Conservation (phyloP, 2,113 vertebrate species). For the Setophaga kirtlandii region DNA sequence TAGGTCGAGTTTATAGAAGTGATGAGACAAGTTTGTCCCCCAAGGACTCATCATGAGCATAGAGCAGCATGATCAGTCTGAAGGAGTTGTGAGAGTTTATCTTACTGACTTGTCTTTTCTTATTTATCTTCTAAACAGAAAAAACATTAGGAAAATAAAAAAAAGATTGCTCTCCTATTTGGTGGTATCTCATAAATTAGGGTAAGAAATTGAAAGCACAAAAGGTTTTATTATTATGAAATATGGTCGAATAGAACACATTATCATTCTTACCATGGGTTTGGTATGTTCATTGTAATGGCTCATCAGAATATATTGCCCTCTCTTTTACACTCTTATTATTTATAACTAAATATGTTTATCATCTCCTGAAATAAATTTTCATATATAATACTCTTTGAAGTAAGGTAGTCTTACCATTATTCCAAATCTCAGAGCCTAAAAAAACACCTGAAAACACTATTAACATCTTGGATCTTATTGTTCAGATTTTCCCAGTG, state of each 20-base stretch:
- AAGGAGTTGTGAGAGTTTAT: not conserved
- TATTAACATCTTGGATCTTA: not conserved
- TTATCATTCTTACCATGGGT: not conserved
- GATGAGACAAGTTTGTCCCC: not conserved
- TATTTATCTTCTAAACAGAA: not conserved
- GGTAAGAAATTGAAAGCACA: not conserved
- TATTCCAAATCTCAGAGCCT: not conserved
- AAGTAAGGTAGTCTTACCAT: not conserved
- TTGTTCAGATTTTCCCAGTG: not conserved
- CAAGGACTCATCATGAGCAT: not conserved
- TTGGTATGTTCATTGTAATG: not conserved
- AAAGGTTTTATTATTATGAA: not conserved
- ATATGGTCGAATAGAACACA: not conserved
- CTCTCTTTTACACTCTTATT: not conserved
- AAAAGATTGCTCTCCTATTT: not conserved
- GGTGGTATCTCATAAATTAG: not conserved
- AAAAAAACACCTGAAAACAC: not conserved
- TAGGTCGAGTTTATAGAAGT: not conserved
- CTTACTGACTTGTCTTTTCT: not conserved
- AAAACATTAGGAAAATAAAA: not conserved
- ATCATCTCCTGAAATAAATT: not conserved
- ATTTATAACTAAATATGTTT: not conserved
- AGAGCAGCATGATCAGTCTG: not conserved
- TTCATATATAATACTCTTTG: not conserved
- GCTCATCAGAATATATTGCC: not conserved